Evolutionary conservation across 2,113 vertebrate genomes (phyloP), one percentile per base, ranked within the genome.

Genomic region (Manacus vitellinus): DNA sequence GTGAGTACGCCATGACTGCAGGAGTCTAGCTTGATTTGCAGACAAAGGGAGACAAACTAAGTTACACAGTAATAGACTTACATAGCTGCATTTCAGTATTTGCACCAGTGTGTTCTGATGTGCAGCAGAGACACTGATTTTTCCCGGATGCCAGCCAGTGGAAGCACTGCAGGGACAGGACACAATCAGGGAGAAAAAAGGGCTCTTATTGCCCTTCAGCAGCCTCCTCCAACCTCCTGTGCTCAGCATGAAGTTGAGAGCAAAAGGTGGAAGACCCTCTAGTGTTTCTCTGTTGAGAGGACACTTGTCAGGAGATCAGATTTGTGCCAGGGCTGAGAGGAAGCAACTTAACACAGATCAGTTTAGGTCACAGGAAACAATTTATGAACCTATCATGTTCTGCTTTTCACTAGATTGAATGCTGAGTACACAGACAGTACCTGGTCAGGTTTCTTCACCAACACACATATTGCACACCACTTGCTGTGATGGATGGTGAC

Each of bases 381-480:
- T 92, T 95, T 92, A 97, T 95, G 89, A 94, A 91, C 61, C 78
- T 96, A 88, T 93, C 86, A 58, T 82, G 72, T 96, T 95, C 95
- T 70, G 55, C 4, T 92, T 94, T 92, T 83, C 70, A 87, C 88
- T 37, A 75, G 73, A 52, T 67, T 65, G 65, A 88, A 68, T 3
- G 10, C 68, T 61, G 65, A 87, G n/a, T 31, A 13, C 33, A 37
- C 46, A 65, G 84, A 87, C 39, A 52, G 41, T 39, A 44, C 22
- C 16, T 16, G 91, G 70, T 92, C 78, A 86, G 98, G 97, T 59
- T 99, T 99, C 95, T 98, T 98, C 92, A 97, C 94, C 62, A 68
- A 61, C 10, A 56, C 74, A 70, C 4, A 18, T 63, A 46, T 51
- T 54, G 55, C 61, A 35, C 73, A 75, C 73, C 27, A 1, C 67